Percentiles rank a stretch among this genome's conserved stretches.
phyloP scores from a whole-genome alignment of 2,113 vertebrate genomes.

The Monarcha castaneiventris region DNA sequence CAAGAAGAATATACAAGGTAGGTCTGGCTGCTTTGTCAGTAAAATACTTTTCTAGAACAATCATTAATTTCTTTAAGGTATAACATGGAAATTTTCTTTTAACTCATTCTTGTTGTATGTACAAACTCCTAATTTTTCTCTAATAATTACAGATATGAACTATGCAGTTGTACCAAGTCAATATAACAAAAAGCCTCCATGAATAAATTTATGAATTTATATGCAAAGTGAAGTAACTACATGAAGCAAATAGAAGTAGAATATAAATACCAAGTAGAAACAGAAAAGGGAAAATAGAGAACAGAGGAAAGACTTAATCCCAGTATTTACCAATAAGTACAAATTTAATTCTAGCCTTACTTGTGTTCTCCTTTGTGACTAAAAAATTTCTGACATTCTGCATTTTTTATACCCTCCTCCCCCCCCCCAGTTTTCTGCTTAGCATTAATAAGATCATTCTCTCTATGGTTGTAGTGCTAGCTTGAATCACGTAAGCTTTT shows the following conservation, averaged over 20 bases:
- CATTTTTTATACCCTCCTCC: not conserved
- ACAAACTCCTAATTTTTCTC: not conserved
- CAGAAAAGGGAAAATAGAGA: not conserved
- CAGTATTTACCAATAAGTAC: not conserved
- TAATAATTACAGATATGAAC: not conserved
- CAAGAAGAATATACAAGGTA: slow-evolving; percentile 99
- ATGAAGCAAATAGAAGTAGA: not conserved
- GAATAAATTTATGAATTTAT: not conserved
- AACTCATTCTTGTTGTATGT: not conserved
- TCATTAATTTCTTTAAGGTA: not conserved
- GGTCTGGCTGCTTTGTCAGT: slow-evolving; percentile 16
- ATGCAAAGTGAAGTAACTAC: not conserved
- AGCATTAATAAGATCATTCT: not conserved
- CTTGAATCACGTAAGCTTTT: not conserved
- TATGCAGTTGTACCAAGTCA: not conserved
- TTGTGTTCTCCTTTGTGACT: not conserved
- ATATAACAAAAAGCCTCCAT: not conserved
- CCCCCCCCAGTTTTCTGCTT: not conserved
- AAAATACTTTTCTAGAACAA: not conserved
- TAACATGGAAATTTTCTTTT: not conserved
- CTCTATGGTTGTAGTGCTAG: not conserved
- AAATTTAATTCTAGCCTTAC: not conserved
- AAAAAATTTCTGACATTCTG: not conserved
- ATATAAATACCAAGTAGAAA: not conserved
- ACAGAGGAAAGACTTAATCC: not conserved